Evolutionary conservation across 2,113 vertebrate genomes (phyloP), one percentile per base, ranked within the genome.

Genomic region (Madoqua kirkii): DNA sequence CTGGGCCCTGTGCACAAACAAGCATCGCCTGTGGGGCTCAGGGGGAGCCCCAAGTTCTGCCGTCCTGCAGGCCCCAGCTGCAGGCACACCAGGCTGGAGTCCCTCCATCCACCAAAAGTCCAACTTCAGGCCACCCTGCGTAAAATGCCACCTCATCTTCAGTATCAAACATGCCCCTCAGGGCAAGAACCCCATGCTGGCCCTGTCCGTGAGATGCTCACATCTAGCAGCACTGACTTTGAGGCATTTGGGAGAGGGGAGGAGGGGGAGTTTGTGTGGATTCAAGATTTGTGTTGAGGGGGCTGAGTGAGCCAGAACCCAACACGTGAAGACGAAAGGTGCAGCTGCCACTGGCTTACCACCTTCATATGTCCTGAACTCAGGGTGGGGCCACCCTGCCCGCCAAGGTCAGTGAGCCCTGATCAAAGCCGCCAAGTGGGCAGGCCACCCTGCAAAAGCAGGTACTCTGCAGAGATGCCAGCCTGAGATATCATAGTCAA

Each of bases 1-100:
- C 93, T 95, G 87, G 95, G 97, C 89, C 97, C 96, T 98, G 91
- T 98, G 98, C 98, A 98, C 74, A 98, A 98, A 96, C 98, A 98
- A 97, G 98, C 95, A 57, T 91, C 1, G 3, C 74, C 84, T 81
- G 87, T 40, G 54, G 71, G 79, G 62, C 96, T 87, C 31, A 21
- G 29, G 1, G 40, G 85, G 25, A 40, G 23, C 13, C 54, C 67
- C 45, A n/a, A 31, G 12, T 40, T 78, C 33, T 4, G 40, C 4
- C 1, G 31, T 54, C 67, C 52, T 25, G 1, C 6, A 4, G 50
- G 27, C 17, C 64, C 91, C 55, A 29, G 82, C 87, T 89, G 54
- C 31, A 85, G 36, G 43, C 8, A 16, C 29, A 52, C 48, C 43
- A 83, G 97, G 90, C 96, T 0, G 0, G 74, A 59, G 90, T 89